These are phyloP conservation scores for Pomatostomus ruficeps DNA, from an alignment of 2,113 vertebrate species.

Conservation along the genomic window DNA sequence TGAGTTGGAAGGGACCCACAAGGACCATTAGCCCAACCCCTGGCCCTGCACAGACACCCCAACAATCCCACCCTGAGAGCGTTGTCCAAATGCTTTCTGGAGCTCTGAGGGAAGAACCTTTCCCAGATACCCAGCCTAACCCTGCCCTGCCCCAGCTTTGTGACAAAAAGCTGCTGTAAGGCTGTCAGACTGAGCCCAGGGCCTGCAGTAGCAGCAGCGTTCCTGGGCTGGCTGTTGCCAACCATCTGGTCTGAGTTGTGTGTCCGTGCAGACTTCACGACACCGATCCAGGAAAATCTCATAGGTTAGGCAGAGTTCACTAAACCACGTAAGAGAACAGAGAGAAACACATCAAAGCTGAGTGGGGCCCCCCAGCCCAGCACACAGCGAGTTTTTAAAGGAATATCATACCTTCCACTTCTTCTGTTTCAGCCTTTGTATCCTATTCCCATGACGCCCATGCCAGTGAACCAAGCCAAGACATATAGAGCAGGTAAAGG, in stretches of 20 bases:
- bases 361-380: not conserved
- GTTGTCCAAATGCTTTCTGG: accelerated
- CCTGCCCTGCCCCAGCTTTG: not conserved
- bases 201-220: not conserved
- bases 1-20: not conserved
- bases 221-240: not conserved
- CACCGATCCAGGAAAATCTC: not conserved
- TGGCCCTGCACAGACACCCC: not conserved
- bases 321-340: not conserved
- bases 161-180: not conserved
- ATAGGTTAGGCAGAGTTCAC: constrained; percentile 9
- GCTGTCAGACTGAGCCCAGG: not conserved
- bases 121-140: not conserved
- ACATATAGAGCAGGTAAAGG: constrained; percentile 99
- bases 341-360: not conserved
- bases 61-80: not conserved
- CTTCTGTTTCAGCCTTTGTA: constrained; percentile 86
- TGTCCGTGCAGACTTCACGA: not conserved
- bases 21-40: not conserved
- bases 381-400: not conserved
- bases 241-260: not conserved
- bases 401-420: not conserved
- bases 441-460: constrained; percentile 93
- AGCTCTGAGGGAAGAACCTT: not conserved
- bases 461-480: constrained; percentile 98